Evolutionary conservation across 2,797 vertebrate species (phyloP).

Genomic region (Leptodactylus fallax): DNA sequence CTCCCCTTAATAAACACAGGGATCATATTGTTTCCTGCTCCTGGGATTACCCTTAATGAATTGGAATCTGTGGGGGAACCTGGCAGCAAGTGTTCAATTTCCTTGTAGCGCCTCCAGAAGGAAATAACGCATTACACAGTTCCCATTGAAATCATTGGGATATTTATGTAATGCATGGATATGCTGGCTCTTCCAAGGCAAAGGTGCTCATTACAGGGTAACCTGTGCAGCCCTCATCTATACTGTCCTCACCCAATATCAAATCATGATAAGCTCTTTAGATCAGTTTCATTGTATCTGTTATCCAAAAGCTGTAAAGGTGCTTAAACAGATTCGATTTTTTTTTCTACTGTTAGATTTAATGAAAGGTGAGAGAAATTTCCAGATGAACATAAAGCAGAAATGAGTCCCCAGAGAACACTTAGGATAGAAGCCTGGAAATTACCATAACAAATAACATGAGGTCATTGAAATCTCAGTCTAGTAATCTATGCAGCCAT

Average conservation of each 20-base stretch:
- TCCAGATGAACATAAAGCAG: constrained; percentile 10
- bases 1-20: no score
- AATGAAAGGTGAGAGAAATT: constrained; percentile 11
- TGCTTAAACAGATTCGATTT: background rate
- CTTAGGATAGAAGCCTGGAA: background rate
- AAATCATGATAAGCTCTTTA: background rate
- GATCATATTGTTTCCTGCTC: background rate
- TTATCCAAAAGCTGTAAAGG: background rate
- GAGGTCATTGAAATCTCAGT: background rate
- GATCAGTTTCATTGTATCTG: background rate
- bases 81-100: background rate
- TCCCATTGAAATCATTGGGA: background rate
- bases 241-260: background rate
- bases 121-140: background rate
- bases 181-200: background rate
- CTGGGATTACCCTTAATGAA: background rate
- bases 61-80: background rate
- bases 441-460: constrained; percentile 38
- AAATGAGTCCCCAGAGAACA: background rate
- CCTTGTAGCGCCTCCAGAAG: background rate
- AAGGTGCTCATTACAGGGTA: background rate
- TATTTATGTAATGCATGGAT: background rate
- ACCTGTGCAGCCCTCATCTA: background rate
- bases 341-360: background rate
- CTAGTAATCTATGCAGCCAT: background rate